A percentile compares a stretch with the other conserved stretches of the same genome.
Evolutionary conservation across 2,113 vertebrate genomes (phyloP).

Genomic region (Syngnathoides biaculeatus): DNA sequence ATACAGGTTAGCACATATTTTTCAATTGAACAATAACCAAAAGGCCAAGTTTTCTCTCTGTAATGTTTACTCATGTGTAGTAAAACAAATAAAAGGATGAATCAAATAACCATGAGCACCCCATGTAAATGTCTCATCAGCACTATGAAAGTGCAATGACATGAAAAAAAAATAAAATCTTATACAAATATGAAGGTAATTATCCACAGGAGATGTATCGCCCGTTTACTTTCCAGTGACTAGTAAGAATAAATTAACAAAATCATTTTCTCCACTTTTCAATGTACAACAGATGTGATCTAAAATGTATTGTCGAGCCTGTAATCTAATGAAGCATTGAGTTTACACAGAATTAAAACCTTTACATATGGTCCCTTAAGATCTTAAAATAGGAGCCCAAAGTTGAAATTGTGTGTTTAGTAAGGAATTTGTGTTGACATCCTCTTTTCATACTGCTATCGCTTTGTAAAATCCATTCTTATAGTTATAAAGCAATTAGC

Average conservation of each 20-base stretch:
- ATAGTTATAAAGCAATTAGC: background rate
- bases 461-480: background rate
- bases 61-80: no score
- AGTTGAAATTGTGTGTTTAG: background rate
- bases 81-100: no score
- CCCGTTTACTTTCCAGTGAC: background rate
- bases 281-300: slow-evolving; percentile 5
- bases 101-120: no score
- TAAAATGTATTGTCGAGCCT: slow-evolving; percentile 17
- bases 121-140: no score
- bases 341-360: background rate
- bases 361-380: background rate
- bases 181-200: no score
- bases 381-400: slow-evolving; percentile 2
- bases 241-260: background rate
- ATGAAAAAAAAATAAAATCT: no score
- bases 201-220: no score
- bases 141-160: no score
- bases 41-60: no score
- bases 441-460: background rate
- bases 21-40: no score
- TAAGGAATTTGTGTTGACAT: slow-evolving; percentile 2
- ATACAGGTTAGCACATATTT: no score
- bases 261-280: background rate
- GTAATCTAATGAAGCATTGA: slow-evolving; percentile 11